Evolutionary conservation across 2,888 invertebrate species (phyloP).

Genomic region (Gandaritis pyraliata): DNA sequence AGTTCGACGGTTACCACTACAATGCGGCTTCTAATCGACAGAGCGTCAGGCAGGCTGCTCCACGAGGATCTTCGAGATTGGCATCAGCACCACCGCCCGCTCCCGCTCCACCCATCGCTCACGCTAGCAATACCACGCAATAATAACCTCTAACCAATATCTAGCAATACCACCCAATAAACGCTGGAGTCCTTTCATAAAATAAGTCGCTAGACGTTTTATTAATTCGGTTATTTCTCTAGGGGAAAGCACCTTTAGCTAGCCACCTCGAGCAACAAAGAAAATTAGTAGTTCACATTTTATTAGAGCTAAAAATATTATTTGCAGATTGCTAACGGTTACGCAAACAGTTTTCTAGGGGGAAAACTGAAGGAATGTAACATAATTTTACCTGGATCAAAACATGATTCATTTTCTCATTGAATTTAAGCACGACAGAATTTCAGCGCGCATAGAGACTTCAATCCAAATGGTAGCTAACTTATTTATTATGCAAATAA

Average conservation of each 20-base stretch:
- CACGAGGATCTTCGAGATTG: slow-evolving; percentile 54
- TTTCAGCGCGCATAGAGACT: background rate
- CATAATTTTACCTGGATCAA: background rate
- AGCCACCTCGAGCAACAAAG: no score
- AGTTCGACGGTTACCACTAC: slow-evolving; percentile 80
- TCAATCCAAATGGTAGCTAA: background rate
- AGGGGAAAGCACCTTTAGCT: no score
- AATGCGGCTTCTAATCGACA: slow-evolving; percentile 77
- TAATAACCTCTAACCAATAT: slow-evolving; percentile 35
- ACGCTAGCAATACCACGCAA: slow-evolving; percentile 60
- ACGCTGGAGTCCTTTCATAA: background rate
- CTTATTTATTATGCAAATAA: slow-evolving; percentile 7
- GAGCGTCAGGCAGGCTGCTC: slow-evolving; percentile 67
- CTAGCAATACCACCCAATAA: background rate
- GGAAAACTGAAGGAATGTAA: background rate
- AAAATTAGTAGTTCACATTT: no score
- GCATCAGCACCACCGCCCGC: slow-evolving; percentile 50
- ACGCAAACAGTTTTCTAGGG: no score
- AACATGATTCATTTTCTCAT: background rate
- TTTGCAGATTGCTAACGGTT: no score
- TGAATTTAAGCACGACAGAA: no score
- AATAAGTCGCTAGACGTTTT: no score
- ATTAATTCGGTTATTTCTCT: no score
- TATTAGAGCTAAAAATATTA: no score
- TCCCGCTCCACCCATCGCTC: slow-evolving; percentile 54